Evolutionary conservation across 2,888 invertebrate species (phyloP).

Genomic region (Acrobasis consociella): DNA sequence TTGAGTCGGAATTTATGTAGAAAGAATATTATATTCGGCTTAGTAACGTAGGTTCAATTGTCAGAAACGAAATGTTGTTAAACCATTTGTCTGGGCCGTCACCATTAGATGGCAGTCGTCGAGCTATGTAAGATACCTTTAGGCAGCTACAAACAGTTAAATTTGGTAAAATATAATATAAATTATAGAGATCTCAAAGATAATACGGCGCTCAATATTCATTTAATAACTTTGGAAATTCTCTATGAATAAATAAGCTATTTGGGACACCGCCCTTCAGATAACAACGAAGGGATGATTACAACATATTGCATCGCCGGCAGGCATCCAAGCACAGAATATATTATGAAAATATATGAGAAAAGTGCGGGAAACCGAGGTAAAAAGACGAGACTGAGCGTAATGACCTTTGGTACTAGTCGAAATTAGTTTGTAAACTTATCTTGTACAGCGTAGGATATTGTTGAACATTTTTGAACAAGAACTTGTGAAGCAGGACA

Average conservation of each 20-base stretch:
- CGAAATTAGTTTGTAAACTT: neutral
- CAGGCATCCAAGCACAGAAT: conserved; percentile 29
- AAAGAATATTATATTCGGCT: no score
- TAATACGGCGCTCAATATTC: conserved; percentile 10
- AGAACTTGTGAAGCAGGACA: no score
- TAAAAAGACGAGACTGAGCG: conserved; percentile 37
- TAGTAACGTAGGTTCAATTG: no score
- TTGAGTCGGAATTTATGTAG: no score
- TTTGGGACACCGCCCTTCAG: conserved; percentile 21
- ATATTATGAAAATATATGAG: conserved; percentile 59
- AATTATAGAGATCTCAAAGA: neutral
- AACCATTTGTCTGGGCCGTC: no score
- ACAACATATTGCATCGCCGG: conserved; percentile 33
- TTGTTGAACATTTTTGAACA: no score
- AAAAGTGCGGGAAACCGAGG: conserved; percentile 24
- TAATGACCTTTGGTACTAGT: neutral
- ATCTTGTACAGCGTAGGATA: no score
- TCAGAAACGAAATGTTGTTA: no score
- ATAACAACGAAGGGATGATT: conserved; percentile 22
- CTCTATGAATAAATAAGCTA: conserved; percentile 22
- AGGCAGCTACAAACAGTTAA: no score
- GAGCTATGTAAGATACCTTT: no score
- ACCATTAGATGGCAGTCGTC: no score
- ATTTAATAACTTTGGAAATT: conserved; percentile 19
- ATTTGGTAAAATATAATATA: neutral